These are phyloP conservation scores for Apamea monoglypha DNA, from an alignment of 2,888 invertebrate genomes.

Conservation along the genomic window DNA sequence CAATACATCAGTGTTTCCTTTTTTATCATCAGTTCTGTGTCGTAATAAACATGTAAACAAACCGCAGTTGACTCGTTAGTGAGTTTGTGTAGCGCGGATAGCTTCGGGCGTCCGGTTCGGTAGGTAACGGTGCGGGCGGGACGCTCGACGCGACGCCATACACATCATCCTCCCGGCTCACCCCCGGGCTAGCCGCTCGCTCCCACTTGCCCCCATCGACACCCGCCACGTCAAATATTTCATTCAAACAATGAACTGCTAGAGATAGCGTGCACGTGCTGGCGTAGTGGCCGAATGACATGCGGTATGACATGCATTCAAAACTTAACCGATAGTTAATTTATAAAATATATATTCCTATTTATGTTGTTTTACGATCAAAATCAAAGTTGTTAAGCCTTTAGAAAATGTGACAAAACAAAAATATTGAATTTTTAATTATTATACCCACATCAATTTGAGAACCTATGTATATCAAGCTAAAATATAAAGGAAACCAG, in stretches of 20 bases:
- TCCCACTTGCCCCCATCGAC: not conserved
- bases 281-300: constrained; percentile 20
- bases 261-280: constrained; percentile 20
- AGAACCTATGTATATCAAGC: not conserved
- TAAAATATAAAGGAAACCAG: constrained; percentile 5
- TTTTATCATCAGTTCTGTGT: constrained; percentile 10
- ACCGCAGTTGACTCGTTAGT: constrained; percentile 49
- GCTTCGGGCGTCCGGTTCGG: constrained; percentile 10
- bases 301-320: not conserved
- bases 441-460: not conserved
- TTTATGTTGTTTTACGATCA: not conserved
- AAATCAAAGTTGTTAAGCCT: not conserved
- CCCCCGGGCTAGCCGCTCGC: not conserved
- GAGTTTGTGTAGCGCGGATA: constrained; percentile 13
- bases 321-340: not conserved
- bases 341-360: not conserved
- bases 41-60: constrained; percentile 40
- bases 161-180: constrained; percentile 10
- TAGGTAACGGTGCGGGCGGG: not conserved
- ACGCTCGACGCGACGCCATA: constrained; percentile 8
- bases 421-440: not conserved
- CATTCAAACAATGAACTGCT: constrained; percentile 48
- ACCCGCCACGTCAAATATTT: constrained; percentile 31
- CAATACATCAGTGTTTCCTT: constrained; percentile 2
- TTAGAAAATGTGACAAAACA: not conserved